Evolutionary conservation across 1,140 invertebrate species (phyloP), one percentile per base, ranked within the genome.

Genomic region (Drosophila ogumai): DNA sequence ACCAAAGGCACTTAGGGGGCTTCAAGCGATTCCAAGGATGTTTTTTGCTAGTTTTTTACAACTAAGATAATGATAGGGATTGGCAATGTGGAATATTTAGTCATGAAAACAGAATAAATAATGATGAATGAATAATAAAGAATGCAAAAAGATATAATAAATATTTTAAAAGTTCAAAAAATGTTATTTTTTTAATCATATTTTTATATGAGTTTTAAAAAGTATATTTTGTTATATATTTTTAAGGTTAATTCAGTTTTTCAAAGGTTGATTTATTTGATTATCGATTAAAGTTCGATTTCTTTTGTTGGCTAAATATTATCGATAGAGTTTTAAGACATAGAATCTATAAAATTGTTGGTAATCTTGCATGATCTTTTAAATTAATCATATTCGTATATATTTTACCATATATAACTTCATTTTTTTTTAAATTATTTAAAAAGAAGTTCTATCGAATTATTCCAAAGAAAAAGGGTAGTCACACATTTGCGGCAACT

Each of bases 401-500:
- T 36, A 36, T 2, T 10, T 32, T 28, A 28, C 6, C 4, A 28
- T 28, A 28, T 28, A 28, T 28, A 28, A 36, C 9, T 3, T 13
- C 4, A 36, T 13, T 36, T 13, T 1, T 43, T 19, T 19, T 19
- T 13, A 3, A 1, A 3, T 17, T 17, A 49, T 4, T 36, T 36
- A 9, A 12, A 12, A 12, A 36, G 10, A 36, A 36, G 9, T 10
- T 10, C 9, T 41, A n/a, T 41, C n/a, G 6, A 15, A 15, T 25
- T 0, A 1, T 25, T 13, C 36, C 3, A 22, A 22, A 22, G 12
- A 10, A 31, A 12, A 9, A 69, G 50, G 28, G 43, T 47, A 25
- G 25, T 13, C 5, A 28, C 9, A 43, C n/a, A 31, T 68, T 69
- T 28, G 12, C 22, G 28, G 28, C 38, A 34, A 61, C 40, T 44